A percentile compares a stretch with the other conserved stretches of the same genome.
phyloP scores from a whole-genome alignment of 2,113 vertebrate species.

The Laterallus jamaicensis region DNA sequence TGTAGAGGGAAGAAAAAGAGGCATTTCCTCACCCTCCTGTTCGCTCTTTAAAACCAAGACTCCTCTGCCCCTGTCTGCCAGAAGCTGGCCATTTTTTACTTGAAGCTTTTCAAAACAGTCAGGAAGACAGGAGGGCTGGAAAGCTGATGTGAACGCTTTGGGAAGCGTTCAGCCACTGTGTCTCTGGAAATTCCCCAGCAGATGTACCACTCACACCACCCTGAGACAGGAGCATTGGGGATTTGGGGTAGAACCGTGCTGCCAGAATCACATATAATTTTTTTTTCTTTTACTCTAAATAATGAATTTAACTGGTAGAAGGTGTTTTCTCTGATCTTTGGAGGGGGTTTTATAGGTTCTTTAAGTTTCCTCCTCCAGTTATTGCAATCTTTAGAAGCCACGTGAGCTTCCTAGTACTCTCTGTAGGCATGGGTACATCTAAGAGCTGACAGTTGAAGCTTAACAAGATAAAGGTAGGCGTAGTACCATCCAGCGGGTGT shows the following conservation, averaged over 20 bases:
- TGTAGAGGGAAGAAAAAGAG: not conserved
- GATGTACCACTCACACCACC: rapidly evolving
- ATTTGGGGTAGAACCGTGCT: not conserved
- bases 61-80: not conserved
- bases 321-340: not conserved
- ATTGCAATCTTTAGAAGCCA: not conserved
- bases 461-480: not conserved
- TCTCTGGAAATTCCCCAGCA: not conserved
- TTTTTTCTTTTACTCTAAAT: not conserved
- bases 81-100: not conserved
- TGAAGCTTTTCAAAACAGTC: not conserved
- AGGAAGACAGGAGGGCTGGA: not conserved
- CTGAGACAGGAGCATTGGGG: not conserved
- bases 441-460: not conserved
- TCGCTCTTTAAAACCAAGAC: not conserved
- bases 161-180: not conserved
- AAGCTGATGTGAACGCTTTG: not conserved
- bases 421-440: not conserved
- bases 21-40: not conserved
- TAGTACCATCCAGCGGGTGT: not conserved
- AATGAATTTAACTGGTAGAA: not conserved
- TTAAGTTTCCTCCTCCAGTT: not conserved
- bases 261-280: not conserved
- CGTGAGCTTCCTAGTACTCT: not conserved
- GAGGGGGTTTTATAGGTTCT: not conserved